Base-by-base conservation (phyloP, 2,113 vertebrate species). In the Oreochromis niloticus region DNA sequence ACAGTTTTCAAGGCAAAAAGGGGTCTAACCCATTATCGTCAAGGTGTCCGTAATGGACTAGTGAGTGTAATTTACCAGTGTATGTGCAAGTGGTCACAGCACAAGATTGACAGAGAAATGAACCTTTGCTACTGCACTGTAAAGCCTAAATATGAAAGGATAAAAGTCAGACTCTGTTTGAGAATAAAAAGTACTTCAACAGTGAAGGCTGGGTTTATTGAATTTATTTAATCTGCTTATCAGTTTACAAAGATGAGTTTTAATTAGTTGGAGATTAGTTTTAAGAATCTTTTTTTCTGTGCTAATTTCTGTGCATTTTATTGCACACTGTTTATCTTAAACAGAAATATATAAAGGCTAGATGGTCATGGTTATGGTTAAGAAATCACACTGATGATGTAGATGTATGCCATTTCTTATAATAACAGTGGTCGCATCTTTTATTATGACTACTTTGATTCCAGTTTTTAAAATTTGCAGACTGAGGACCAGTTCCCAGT, bases 401-500 rank as follows among this genome's bases (percentile, higher is more conserved):
- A 63, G 59, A 63, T 17, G 16, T 63, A 71, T 3, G 39, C 36
- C n/a, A 43, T 71, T 71, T 71, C 39, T 71, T 71, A 43, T 22
- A 71, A 66, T 66, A 39, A 57, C 24, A 27, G 24, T 39, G 13
- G 56, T 16, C 1, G 0, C 7, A 61, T 30, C 59, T 71, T 71
- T 43, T 41, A 22, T 43, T 71, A 71, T 14, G n/a, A 41, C n/a
- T 43, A 71, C 36, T 71, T 71, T 71, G 36, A 71, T 14, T 71
- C 7, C 66, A 0, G n/a, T 71, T 22, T 71, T 3, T 0, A 41
- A 9, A 68, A 43, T 43, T 3, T 39, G 66, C 24, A 39, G 36
- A 71, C 0, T 43, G 66, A 43, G 0, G 36, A 71, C 12, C 36
- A 14, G 39, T 3, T 43, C n/a, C 66, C 36, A 71, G 39, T 43